Conservation (phyloP, 2,888 invertebrate species). For the Diogma glabrata region DNA sequence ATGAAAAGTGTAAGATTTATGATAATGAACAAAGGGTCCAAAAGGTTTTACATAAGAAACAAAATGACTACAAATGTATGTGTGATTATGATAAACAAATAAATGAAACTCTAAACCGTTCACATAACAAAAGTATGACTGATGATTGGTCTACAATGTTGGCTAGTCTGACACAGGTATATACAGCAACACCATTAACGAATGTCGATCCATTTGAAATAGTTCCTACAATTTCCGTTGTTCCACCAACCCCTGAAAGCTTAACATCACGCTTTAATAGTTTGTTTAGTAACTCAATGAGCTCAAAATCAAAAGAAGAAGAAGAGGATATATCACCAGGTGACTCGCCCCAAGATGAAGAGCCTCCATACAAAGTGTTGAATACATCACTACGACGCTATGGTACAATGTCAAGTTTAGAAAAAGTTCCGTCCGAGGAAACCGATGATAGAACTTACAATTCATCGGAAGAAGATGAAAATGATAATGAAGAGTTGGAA, state of each 20-base stretch:
- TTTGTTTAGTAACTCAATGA: neutral
- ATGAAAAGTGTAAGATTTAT: constrained; percentile 33
- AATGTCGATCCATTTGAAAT: constrained; percentile 37
- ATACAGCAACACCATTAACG: constrained; percentile 40
- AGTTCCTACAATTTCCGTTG: constrained; percentile 59
- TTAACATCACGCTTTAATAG: constrained; percentile 21
- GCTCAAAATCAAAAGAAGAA: neutral
- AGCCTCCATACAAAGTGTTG: constrained; percentile 60
- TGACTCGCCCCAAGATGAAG: constrained; percentile 59
- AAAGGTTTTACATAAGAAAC: constrained; percentile 20
- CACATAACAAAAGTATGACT: constrained; percentile 24
- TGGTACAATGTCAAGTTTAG: constrained; percentile 62
- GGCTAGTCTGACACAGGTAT: constrained; percentile 48
- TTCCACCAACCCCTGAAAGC: constrained; percentile 62
- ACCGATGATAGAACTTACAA: constrained; percentile 37
- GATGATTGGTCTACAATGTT: constrained; percentile 50
- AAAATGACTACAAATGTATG: neutral
- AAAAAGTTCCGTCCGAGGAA: constrained; percentile 51
- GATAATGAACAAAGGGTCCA: constrained; percentile 31
- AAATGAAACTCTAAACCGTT: constrained; percentile 12
- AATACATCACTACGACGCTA: constrained; percentile 42
- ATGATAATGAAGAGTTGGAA: constrained; percentile 15
- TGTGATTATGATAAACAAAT: neutral
- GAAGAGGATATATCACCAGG: constrained; percentile 35
- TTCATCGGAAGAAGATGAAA: constrained; percentile 35